phyloP scores from a whole-genome alignment of 2,888 invertebrate genomes.

The Perizoma flavofasciatum region DNA sequence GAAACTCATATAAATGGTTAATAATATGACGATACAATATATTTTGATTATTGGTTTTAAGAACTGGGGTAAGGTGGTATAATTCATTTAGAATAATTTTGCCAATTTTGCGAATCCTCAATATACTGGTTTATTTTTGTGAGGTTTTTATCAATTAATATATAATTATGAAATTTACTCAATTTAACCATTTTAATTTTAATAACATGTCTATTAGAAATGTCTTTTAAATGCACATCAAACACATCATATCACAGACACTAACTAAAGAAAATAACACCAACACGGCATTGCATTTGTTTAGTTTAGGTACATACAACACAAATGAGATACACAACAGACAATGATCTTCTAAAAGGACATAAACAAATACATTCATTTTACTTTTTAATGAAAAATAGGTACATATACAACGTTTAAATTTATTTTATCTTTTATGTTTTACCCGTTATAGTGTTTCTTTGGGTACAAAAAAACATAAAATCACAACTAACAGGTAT shows the following conservation, averaged over 20 bases:
- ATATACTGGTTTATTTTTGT: neutral
- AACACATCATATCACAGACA: constrained; percentile 42
- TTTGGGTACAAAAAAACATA: constrained; percentile 43
- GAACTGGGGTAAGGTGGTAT: neutral
- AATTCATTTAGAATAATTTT: constrained; percentile 1
- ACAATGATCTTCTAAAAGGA: constrained; percentile 7
- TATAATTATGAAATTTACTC: constrained; percentile 3
- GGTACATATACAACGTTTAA: constrained; percentile 9
- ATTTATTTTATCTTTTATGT: constrained; percentile 38
- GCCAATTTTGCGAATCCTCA: constrained; percentile 2
- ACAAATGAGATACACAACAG: constrained; percentile 23
- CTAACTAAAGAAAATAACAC: constrained; percentile 32
- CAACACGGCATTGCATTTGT: constrained; percentile 16
- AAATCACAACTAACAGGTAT: constrained; percentile 59
- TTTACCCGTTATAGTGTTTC: constrained; percentile 43
- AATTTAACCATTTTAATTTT: constrained; percentile 13
- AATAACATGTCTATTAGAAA: constrained; percentile 33
- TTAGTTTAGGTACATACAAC: constrained; percentile 28
- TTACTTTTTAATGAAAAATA: too few relatives aligned
- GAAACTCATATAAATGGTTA: constrained; percentile 40
- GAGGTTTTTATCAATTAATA: neutral
- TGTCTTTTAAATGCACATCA: constrained; percentile 29
- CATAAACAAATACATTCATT: too few relatives aligned
- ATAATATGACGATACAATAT: constrained; percentile 7
- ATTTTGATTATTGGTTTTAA: neutral